Conservation (phyloP, 2,113 vertebrate genomes). For the Eupsittula cactorum region DNA sequence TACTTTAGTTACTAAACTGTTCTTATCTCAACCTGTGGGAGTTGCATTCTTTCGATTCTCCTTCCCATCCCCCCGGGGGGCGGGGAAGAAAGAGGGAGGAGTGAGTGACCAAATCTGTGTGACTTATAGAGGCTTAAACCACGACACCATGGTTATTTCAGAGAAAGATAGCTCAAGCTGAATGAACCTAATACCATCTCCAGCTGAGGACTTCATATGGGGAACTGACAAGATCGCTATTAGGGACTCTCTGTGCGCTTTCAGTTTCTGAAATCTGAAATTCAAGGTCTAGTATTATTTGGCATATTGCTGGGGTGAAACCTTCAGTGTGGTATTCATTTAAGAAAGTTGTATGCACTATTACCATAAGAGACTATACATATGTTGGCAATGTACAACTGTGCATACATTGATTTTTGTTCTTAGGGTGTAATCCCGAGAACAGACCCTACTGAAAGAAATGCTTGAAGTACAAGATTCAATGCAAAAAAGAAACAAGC, state of each 20-base stretch:
- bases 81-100: too few species aligned
- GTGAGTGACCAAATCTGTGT: too few species aligned
- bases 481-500: background rate
- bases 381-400: background rate
- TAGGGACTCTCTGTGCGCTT: fast-evolving
- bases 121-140: too few species aligned
- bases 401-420: background rate
- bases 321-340: background rate
- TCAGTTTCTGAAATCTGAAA: background rate
- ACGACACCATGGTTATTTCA: background rate
- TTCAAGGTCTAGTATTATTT: background rate
- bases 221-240: background rate
- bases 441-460: background rate
- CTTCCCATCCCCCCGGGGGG: too few species aligned
- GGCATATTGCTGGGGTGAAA: background rate
- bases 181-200: background rate
- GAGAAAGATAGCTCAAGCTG: background rate
- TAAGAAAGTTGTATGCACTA: background rate
- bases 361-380: background rate
- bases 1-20: too few species aligned
- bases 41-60: too few species aligned
- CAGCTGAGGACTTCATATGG: background rate
- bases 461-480: background rate
- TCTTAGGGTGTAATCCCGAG: background rate
- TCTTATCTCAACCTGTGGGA: too few species aligned